These are phyloP conservation scores for Asteroscopus sphinx DNA, from an alignment of 2,888 invertebrate species.

Conservation along the genomic window DNA sequence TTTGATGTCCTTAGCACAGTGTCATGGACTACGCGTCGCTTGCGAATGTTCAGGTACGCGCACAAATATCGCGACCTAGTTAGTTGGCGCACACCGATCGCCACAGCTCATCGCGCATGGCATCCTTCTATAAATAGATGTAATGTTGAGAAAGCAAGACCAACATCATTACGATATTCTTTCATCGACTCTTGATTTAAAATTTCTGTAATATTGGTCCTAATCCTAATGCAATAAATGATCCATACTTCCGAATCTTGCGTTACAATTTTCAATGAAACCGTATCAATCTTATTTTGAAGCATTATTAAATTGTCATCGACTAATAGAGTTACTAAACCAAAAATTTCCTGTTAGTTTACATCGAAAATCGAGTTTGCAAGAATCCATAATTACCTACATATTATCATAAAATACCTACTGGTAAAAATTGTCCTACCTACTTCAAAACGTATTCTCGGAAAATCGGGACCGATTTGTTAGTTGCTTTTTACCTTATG, in stretches of 20 bases:
- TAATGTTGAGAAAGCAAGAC: constrained; percentile 78
- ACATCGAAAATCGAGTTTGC: constrained; percentile 4
- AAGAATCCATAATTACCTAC: not conserved
- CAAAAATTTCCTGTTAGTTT: constrained; percentile 16
- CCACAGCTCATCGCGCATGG: constrained; percentile 71
- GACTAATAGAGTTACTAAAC: not conserved
- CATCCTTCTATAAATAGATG: constrained; percentile 80
- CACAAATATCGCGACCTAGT: constrained; percentile 84
- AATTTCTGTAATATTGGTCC: constrained; percentile 11
- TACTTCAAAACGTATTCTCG: not conserved
- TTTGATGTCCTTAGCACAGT: constrained; percentile 65
- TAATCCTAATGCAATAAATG: not conserved
- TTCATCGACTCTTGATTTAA: constrained; percentile 36
- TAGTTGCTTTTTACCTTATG: not conserved
- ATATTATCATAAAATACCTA: constrained; percentile 3
- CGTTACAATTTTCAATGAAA: not conserved
- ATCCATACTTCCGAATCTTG: constrained; percentile 1
- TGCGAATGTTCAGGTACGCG: constrained; percentile 67
- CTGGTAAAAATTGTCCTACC: constrained; percentile 6
- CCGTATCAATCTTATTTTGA: not conserved
- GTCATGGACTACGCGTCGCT: constrained; percentile 67
- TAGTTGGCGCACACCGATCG: constrained; percentile 68
- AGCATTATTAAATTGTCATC: constrained; percentile 8
- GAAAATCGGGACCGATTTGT: not conserved
- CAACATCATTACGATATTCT: constrained; percentile 53